Evolutionary conservation across 2,888 invertebrate species (phyloP), one percentile per base, ranked within the genome.

Genomic region (Chloroclystis v-ata): DNA sequence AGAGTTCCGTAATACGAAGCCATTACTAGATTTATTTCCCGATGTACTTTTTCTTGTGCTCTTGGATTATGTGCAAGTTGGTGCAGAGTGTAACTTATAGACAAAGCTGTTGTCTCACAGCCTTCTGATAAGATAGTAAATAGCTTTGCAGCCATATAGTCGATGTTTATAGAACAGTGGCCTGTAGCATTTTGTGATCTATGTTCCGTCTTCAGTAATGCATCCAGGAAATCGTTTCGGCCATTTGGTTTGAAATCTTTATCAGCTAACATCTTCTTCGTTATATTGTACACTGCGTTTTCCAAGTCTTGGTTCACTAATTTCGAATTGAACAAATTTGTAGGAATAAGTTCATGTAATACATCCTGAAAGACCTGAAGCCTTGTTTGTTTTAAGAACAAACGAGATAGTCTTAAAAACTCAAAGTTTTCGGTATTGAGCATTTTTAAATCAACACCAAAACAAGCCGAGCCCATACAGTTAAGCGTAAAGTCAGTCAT

Each of bases 51-150:
- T 2, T 59, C 49, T 51, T 80, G 80, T 11, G 72, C 57, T 5
- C 72, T 63, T 4, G 69, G 72, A 45, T 77, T 50, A 14, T 61
- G 57, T 1, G 80, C 71, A 6, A 72, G 49, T 42, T 66, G 60
- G 24, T 72, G 71, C 3, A 67, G 37, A 26, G 63, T 59, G 8
- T 37, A 72, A 47, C 74, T 73, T 9, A 77, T 67, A 0, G 63
- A 56, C 0, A 61, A 60, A 1, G 71, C 61, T 0, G 69, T 65
- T 0, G 69, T 67, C 47, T 71, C 70, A 24, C 64, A 68, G 0
- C 69, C 70, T 10, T 63, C 68, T 2, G 56, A 51, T 20, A 67
- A 57, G 37, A 69, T 63, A 2, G 65, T 48, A 26, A 65, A 68
- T 8, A 66, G 56, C 42, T 68, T 65, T 11, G 66, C 64, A 4